phyloP scores from a whole-genome alignment of 2,888 invertebrate genomes.

The Kuschelorhynchus macadamiae region DNA sequence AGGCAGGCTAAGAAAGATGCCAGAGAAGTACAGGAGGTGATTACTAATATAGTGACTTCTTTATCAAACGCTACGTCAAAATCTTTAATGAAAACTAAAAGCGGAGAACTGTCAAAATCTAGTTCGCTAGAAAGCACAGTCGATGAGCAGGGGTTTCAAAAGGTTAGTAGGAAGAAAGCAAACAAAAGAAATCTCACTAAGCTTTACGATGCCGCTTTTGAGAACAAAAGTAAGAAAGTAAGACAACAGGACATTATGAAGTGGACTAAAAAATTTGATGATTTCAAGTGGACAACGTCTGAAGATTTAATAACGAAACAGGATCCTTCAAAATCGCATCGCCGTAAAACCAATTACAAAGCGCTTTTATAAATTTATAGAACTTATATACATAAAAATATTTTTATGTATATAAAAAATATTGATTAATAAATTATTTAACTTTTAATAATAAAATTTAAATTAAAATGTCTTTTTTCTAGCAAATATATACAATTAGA shows the following conservation, averaged over 20 bases:
- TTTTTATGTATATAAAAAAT: too few species aligned
- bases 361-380: constrained; percentile 35
- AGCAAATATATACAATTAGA: too few species aligned
- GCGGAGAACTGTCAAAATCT: not conserved
- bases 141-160: constrained; percentile 14
- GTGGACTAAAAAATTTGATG: constrained; percentile 36
- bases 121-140: not conserved
- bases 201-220: constrained; percentile 52
- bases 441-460: too few species aligned
- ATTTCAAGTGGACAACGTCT: not conserved
- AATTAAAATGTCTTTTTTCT: too few species aligned
- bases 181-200: constrained; percentile 31
- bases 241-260: constrained; percentile 46
- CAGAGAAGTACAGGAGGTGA: constrained; percentile 9
- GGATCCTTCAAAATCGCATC: constrained; percentile 43
- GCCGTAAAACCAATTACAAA: constrained; percentile 47
- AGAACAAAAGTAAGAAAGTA: constrained; percentile 49
- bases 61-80: constrained; percentile 20
- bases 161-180: constrained; percentile 5
- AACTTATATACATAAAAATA: not conserved
- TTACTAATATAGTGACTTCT: constrained; percentile 9
- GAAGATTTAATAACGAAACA: constrained; percentile 37
- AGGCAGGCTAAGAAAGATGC: constrained; percentile 11
- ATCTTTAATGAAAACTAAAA: not conserved
- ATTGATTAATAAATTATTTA: too few species aligned